These are phyloP conservation scores for Zele albiditarsus DNA, from an alignment of 2,888 invertebrate species.

Conservation along the genomic window DNA sequence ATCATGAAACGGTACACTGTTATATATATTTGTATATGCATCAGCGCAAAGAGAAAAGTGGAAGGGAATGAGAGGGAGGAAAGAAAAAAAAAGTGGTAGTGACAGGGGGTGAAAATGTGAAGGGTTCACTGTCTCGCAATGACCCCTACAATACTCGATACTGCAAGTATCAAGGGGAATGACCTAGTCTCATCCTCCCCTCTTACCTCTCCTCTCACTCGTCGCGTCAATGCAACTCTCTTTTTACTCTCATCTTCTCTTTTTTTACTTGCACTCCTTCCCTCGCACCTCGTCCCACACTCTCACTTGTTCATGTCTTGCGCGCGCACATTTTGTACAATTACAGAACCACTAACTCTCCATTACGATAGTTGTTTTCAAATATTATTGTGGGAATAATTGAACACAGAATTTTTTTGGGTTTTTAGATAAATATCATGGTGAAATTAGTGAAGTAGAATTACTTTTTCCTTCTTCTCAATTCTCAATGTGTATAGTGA, in stretches of 20 bases:
- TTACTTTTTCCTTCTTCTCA: too few relatives aligned
- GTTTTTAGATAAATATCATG: too few relatives aligned
- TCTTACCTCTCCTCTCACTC: conserved; percentile 29
- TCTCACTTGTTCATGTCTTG: conserved; percentile 20
- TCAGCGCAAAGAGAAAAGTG: conserved; percentile 12
- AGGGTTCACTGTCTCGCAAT: conserved; percentile 68
- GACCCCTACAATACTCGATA: conserved; percentile 60
- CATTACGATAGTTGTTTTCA: too few relatives aligned
- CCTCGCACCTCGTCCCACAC: too few relatives aligned
- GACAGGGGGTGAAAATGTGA: conserved; percentile 54
- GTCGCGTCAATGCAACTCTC: conserved; percentile 16
- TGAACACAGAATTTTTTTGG: too few relatives aligned
- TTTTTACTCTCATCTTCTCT: conserved; percentile 5
- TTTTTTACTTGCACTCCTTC: neutral
- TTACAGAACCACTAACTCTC: too few relatives aligned
- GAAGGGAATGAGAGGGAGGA: conserved; percentile 27
- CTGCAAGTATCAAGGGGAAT: conserved; percentile 61
- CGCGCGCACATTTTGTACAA: neutral
- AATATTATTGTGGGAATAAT: too few relatives aligned
- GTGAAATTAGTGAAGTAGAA: too few relatives aligned
- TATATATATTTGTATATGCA: neutral
- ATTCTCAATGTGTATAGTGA: too few relatives aligned
- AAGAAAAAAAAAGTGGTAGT: conserved; percentile 18
- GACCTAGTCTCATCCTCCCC: conserved; percentile 61
- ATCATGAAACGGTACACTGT: conserved; percentile 24